Evolutionary conservation across 2,888 invertebrate genomes (phyloP).

Genomic region (Strigamia crassipes): DNA sequence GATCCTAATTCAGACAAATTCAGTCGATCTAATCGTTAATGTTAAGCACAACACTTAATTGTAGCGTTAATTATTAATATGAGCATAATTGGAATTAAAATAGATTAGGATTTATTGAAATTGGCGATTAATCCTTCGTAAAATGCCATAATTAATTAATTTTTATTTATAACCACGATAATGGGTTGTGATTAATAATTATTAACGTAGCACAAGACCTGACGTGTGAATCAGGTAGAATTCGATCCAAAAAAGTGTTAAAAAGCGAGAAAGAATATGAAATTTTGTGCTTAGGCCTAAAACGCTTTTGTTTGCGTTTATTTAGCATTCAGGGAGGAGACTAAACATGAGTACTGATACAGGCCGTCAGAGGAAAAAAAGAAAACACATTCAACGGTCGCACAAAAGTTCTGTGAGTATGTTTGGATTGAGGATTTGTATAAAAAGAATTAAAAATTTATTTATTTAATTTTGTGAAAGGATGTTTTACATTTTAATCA

Average conservation of each 20-base stretch:
- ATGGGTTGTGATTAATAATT: not conserved
- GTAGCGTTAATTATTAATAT: not conserved
- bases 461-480: not conserved
- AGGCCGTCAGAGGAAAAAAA: not conserved
- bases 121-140: not conserved
- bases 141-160: not conserved
- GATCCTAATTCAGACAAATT: not conserved
- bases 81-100: not conserved
- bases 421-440: not conserved
- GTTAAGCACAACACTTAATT: not conserved
- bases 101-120: not conserved
- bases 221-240: not conserved
- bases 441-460: not conserved
- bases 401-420: not conserved
- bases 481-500: slow-evolving; percentile 10
- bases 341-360: not conserved
- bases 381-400: not conserved
- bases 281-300: not conserved
- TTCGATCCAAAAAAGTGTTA: not conserved
- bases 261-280: not conserved
- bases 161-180: not conserved
- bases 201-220: not conserved
- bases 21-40: not conserved
- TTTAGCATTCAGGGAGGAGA: not conserved
- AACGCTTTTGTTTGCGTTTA: not conserved